Conservation (phyloP, 1,140 invertebrate genomes). For the Drosophila bocqueti region DNA sequence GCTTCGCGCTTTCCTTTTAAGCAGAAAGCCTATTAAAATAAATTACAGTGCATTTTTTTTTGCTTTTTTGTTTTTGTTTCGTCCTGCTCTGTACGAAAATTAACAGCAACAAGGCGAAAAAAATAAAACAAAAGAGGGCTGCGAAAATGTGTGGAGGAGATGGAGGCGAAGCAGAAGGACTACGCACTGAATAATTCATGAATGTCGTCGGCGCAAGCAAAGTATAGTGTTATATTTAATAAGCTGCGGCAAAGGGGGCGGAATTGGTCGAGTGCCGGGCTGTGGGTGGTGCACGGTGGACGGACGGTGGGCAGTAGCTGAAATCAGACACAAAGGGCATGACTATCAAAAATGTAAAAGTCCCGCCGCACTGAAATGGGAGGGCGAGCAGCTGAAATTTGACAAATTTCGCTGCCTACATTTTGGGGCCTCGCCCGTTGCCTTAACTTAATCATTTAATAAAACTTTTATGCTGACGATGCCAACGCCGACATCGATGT, state of each 20-base stretch:
- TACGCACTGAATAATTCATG: constrained; percentile 80
- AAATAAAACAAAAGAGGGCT: constrained; percentile 47
- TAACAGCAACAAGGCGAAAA: constrained; percentile 47
- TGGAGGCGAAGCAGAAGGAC: constrained; percentile 58
- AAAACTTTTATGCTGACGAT: constrained; percentile 79
- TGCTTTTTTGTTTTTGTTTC: constrained; percentile 2
- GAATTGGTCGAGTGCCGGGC: background rate
- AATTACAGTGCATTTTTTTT: constrained; percentile 76
- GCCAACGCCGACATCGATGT: constrained; percentile 46
- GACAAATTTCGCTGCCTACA: constrained; percentile 73
- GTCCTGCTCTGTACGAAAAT: constrained; percentile 52
- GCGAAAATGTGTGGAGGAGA: constrained; percentile 32
- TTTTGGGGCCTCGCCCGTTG: constrained; percentile 47
- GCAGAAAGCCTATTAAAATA: constrained; percentile 76
- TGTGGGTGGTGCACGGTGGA: background rate
- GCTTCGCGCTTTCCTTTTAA: constrained; percentile 49
- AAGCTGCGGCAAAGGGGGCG: constrained; percentile 44
- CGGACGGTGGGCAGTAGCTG: background rate
- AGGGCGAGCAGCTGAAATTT: constrained; percentile 51
- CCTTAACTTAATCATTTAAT: constrained; percentile 81
- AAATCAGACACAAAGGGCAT: constrained; percentile 66
- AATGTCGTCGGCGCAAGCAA: constrained; percentile 53
- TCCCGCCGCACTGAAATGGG: constrained; percentile 21
- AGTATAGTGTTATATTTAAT: constrained; percentile 79
- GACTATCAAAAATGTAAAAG: constrained; percentile 80